Evolutionary conservation across 2,113 vertebrate genomes (phyloP).

Genomic region (Tetrax tetrax): DNA sequence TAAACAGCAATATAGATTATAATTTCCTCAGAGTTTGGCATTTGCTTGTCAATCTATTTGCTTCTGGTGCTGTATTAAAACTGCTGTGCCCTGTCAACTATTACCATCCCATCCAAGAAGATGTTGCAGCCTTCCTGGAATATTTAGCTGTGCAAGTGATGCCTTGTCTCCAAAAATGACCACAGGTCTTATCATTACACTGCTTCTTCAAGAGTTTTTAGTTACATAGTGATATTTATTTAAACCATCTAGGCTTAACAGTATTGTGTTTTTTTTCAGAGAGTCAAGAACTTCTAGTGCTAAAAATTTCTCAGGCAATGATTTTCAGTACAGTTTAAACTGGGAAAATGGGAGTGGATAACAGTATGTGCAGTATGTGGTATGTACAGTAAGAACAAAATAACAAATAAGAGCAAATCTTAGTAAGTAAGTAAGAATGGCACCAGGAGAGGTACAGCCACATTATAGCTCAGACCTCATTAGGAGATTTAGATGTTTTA

Average conservation of each 20-base stretch:
- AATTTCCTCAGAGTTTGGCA: not conserved
- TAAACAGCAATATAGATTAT: slow-evolving; percentile 18
- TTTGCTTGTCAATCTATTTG: not conserved
- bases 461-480: not conserved
- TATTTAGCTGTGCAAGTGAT: not conserved
- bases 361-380: not conserved
- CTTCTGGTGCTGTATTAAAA: not conserved
- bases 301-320: not conserved
- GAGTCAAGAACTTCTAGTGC: not conserved
- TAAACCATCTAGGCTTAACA: not conserved
- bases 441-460: not conserved
- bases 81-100: not conserved
- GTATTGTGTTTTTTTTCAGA: not conserved
- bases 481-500: not conserved
- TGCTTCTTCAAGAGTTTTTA: not conserved
- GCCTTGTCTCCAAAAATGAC: not conserved
- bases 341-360: not conserved
- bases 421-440: not conserved
- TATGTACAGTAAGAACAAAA: not conserved
- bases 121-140: not conserved
- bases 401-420: not conserved
- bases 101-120: not conserved
- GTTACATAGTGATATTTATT: not conserved
- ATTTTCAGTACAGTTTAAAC: not conserved
- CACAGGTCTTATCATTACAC: not conserved